Conservation (phyloP, 2,113 vertebrate species). For the Polypterus bichir region DNA sequence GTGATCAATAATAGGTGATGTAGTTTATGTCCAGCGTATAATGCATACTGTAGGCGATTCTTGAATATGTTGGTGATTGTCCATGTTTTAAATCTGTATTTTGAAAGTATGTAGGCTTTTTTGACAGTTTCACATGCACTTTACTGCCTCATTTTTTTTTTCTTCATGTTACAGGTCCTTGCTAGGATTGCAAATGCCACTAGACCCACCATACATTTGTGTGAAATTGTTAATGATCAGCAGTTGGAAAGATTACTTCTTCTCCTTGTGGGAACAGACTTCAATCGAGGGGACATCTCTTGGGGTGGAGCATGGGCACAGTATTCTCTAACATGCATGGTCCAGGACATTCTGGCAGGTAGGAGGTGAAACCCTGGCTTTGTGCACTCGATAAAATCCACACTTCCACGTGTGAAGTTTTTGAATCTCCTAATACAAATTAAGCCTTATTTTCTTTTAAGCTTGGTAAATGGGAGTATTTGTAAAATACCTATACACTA, state of each 20-base stretch:
- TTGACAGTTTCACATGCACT: no score
- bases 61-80: no score
- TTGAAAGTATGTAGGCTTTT: no score
- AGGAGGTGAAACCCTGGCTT: constrained; percentile 20
- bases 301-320: constrained; percentile 98
- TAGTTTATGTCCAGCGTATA: no score
- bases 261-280: constrained; percentile 90
- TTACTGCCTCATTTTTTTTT: neutral
- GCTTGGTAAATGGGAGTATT: no score
- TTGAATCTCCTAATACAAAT: no score
- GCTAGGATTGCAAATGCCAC: constrained; percentile 93
- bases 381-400: no score
- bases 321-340: constrained; percentile 94
- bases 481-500: no score
- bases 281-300: constrained; percentile 93
- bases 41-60: no score
- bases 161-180: constrained; percentile 64
- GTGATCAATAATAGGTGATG: no score
- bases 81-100: no score
- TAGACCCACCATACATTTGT: constrained; percentile 90
- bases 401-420: no score
- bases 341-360: constrained; percentile 97
- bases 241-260: constrained; percentile 87
- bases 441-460: neutral
- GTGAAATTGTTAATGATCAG: constrained; percentile 90